A percentile compares a stretch with the other conserved stretches of the same genome.
Evolutionary conservation across 2,113 vertebrate species (phyloP).

Genomic region (Nothobranchius kuhntae): DNA sequence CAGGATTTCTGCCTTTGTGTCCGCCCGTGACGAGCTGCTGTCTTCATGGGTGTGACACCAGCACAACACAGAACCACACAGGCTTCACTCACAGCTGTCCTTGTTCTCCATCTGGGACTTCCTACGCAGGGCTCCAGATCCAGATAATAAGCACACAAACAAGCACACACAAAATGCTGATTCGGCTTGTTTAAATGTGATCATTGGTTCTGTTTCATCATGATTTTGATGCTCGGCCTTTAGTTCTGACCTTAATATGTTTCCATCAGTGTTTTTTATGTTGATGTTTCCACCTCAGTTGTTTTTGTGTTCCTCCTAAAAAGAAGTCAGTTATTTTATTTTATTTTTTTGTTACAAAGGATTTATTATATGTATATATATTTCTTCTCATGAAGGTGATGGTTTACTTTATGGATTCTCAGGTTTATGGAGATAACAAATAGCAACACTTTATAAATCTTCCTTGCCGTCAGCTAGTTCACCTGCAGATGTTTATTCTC

Average conservation of each 20-base stretch:
- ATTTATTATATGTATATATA: constrained; percentile 19
- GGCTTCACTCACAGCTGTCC: constrained; percentile 35
- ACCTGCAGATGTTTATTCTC: constrained; percentile 20
- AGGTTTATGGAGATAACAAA: constrained; percentile 68
- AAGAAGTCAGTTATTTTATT: constrained; percentile 2
- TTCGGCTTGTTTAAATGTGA: no score
- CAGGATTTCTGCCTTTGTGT: neutral
- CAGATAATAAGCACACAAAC: constrained; percentile 42
- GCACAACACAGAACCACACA: constrained; percentile 47
- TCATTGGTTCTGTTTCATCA: no score
- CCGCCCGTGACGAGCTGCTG: neutral
- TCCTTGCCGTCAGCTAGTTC: constrained; percentile 49
- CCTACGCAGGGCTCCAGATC: constrained; percentile 14
- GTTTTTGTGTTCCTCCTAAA: constrained; percentile 21
- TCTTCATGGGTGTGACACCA: constrained; percentile 22
- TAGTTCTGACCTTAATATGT: constrained; percentile 18
- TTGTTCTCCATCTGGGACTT: constrained; percentile 2
- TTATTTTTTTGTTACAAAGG: constrained; percentile 18
- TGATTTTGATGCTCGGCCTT: constrained; percentile 9
- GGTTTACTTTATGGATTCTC: constrained; percentile 59
- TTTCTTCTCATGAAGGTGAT: constrained; percentile 33
- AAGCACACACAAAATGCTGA: no score
- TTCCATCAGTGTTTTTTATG: neutral
- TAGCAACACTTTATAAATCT: constrained; percentile 51
- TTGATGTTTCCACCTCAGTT: constrained; percentile 41